A percentile compares a stretch with the other conserved stretches of the same genome.
These are phyloP conservation scores for Drosophila imparisetae DNA, from an alignment of 2,888 invertebrate species.

Conservation along the genomic window DNA sequence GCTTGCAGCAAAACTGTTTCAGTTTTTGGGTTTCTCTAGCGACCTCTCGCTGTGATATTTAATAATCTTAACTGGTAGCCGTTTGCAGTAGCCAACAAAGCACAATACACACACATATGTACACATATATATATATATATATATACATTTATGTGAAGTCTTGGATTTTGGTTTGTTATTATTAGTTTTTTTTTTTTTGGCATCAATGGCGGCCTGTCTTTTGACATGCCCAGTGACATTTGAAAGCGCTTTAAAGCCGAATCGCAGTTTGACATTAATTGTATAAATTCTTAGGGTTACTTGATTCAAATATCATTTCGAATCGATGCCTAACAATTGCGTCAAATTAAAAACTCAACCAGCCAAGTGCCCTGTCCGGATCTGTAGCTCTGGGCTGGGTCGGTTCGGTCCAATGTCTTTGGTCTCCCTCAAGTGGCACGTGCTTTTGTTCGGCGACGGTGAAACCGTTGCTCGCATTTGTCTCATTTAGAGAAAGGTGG, in stretches of 20 bases:
- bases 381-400: constrained; percentile 29
- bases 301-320: constrained; percentile 59
- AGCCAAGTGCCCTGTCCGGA: constrained; percentile 52
- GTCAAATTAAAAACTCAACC: constrained; percentile 68
- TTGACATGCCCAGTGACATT: constrained; percentile 69
- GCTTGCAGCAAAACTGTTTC: constrained; percentile 26
- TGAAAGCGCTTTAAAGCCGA: constrained; percentile 64
- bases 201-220: constrained; percentile 57
- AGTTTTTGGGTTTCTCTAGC: neutral
- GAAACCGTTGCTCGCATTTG: constrained; percentile 73
- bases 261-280: constrained; percentile 70
- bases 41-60: constrained; percentile 38
- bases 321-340: constrained; percentile 72
- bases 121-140: constrained; percentile 2
- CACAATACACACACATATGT: constrained; percentile 27
- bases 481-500: constrained; percentile 72
- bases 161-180: constrained; percentile 29
- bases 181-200: constrained; percentile 20
- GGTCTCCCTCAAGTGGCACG: constrained; percentile 68
- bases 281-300: constrained; percentile 63
- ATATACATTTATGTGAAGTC: constrained; percentile 22
- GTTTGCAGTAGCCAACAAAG: constrained; percentile 60
- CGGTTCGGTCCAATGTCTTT: constrained; percentile 41
- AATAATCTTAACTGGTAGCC: constrained; percentile 54
- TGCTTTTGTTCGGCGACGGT: constrained; percentile 66